These are phyloP conservation scores for Intellagama lesueurii DNA, from an alignment of 2,797 vertebrate species.

Conservation along the genomic window DNA sequence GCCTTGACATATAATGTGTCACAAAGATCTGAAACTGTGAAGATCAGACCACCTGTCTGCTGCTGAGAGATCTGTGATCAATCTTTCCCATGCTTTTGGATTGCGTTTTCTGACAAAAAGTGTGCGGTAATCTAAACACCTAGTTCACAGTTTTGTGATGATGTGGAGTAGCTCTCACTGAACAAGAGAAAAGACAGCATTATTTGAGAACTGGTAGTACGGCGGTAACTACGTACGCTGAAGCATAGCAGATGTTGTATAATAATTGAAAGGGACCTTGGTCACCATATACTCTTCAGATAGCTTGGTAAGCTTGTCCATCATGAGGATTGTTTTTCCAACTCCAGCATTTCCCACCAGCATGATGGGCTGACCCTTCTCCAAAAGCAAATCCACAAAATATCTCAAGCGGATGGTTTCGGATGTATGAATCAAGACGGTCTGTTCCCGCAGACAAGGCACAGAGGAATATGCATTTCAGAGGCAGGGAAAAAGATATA, in stretches of 20 bases:
- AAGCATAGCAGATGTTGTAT: conserved; percentile 72
- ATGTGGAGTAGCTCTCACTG: neutral
- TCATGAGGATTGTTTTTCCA: conserved; percentile 80
- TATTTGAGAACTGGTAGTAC: conserved; percentile 33
- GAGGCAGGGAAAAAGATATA: conserved; percentile 34
- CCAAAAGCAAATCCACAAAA: conserved; percentile 81
- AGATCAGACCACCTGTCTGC: neutral
- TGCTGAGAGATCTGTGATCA: neutral
- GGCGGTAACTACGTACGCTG: neutral
- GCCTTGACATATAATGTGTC: neutral
- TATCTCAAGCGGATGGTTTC: conserved; percentile 79
- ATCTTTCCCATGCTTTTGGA: neutral
- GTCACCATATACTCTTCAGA: conserved; percentile 77
- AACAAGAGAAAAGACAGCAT: conserved; percentile 61
- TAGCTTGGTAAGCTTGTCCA: conserved; percentile 77
- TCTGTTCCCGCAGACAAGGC: conserved; percentile 64
- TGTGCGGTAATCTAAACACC: neutral
- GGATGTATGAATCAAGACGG: conserved; percentile 77
- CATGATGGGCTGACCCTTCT: conserved; percentile 77
- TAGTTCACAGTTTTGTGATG: neutral
- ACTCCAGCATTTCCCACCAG: conserved; percentile 81
- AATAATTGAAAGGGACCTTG: conserved; percentile 82
- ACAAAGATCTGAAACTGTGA: neutral
- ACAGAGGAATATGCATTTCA: conserved; percentile 36
- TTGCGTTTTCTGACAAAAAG: conserved; percentile 9